These are phyloP conservation scores for Mycetomoellerius zeteki DNA, from an alignment of 1,140 invertebrate species.

Conservation along the genomic window DNA sequence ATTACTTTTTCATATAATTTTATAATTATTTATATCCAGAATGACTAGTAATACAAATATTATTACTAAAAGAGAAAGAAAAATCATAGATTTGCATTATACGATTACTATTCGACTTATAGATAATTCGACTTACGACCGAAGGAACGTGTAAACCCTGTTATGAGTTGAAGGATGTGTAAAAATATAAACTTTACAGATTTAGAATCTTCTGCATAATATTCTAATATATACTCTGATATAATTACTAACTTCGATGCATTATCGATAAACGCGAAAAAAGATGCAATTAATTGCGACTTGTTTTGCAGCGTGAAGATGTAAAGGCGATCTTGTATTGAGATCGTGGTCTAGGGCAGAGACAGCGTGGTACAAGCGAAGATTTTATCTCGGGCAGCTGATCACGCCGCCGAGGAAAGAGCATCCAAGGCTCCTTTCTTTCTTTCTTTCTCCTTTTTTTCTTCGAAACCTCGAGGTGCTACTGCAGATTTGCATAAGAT, in stretches of 20 bases:
- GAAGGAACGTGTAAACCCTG: too few relatives aligned
- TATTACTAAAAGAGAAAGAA: too few relatives aligned
- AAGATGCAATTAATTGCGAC: slow-evolving; percentile 26
- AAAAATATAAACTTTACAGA: neutral
- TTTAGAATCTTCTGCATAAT: neutral
- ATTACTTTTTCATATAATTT: too few relatives aligned
- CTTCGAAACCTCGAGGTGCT: slow-evolving; percentile 4
- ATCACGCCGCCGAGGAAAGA: slow-evolving; percentile 30
- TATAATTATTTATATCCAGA: too few relatives aligned
- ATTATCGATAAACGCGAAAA: neutral
- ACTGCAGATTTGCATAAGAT: slow-evolving; percentile 50
- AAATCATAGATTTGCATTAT: too few relatives aligned
- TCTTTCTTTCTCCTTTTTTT: neutral
- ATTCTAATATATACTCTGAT: neutral
- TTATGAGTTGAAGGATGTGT: too few relatives aligned
- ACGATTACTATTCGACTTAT: too few relatives aligned
- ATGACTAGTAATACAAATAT: too few relatives aligned
- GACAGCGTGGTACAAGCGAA: slow-evolving; percentile 47
- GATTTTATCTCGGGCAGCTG: slow-evolving; percentile 43
- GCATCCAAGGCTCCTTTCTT: neutral
- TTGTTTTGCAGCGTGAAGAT: slow-evolving; percentile 11
- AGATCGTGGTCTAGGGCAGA: slow-evolving; percentile 38
- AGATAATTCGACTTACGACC: too few relatives aligned
- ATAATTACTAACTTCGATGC: neutral
- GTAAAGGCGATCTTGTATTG: slow-evolving; percentile 39